Evolutionary conservation across 2,888 invertebrate genomes (phyloP), one percentile per base, ranked within the genome.

Genomic region (Drosophila barbarae): DNA sequence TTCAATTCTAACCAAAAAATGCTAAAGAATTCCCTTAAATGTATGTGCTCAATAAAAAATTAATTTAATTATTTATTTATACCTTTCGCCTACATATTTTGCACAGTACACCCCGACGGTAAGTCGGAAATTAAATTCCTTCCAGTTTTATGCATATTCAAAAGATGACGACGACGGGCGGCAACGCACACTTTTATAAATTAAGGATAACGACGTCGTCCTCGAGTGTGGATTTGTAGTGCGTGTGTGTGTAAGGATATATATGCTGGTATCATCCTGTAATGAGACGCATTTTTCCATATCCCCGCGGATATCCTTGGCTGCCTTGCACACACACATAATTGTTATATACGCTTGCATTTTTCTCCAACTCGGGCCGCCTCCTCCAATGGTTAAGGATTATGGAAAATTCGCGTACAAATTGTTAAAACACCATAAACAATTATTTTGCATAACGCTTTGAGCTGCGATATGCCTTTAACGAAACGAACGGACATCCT

Each of bases 371-470:
- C 32, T 44, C 23, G 10, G 21, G 21, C 35, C 35, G 26, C n/a
- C 6, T 23, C 55, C 38, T 41, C 42, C 44, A 54, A 44, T 49
- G 39, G n/a, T 9, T 15, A 7, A 41, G 41, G 41, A 41, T 23
- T 41, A 13, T 13, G 41, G 26, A 26, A 9, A 28, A 39, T 15
- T 51, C 41, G 60, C 58, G 55, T 61, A 58, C 63, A 86, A 86
- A 86, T 87, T 86, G 85, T 73, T 87, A 86, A 87, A 87, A 87
- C 77, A 85, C 79, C 86, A 87, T 86, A 76, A 86, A 78, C 85
- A 85, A 87, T 86, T 87, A 86, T 85, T 86, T 73, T 81, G 73
- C 71, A 72, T 69, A 74, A 82, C 61, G 70, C 78, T 84, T 84
- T 82, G 85, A 84, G 77, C 66, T 63, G 51, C 44, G 38, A 44